phyloP scores from a whole-genome alignment of 2,797 vertebrate genomes.

The Gymnopithys bicolor region DNA sequence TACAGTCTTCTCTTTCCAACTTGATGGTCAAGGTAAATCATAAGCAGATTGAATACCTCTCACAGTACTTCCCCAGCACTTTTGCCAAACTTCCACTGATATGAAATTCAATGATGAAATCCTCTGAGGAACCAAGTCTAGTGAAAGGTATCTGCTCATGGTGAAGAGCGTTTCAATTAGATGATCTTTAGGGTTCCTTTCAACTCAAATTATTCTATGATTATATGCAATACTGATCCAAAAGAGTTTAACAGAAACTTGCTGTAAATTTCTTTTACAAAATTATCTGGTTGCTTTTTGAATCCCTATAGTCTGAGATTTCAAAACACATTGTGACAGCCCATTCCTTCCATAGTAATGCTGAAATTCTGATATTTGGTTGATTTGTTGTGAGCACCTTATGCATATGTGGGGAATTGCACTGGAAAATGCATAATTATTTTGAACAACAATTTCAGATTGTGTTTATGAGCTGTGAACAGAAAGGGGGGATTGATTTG shows the following conservation, averaged over 20 bases:
- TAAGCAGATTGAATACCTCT: neutral
- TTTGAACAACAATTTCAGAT: neutral
- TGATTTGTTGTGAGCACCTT: neutral
- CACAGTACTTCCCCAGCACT: neutral
- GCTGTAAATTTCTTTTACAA: neutral
- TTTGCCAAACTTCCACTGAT: neutral
- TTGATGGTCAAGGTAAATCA: neutral
- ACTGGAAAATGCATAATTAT: neutral
- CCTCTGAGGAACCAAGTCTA: neutral
- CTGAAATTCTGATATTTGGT: neutral
- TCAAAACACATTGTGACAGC: neutral
- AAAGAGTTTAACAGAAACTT: neutral
- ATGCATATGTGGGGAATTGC: neutral
- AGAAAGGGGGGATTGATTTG: neutral
- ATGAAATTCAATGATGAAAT: neutral
- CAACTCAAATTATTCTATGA: neutral
- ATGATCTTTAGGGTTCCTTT: neutral
- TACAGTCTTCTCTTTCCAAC: neutral
- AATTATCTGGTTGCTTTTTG: neutral
- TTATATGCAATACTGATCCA: neutral
- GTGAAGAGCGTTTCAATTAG: neutral
- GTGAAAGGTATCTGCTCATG: neutral
- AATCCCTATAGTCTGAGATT: neutral
- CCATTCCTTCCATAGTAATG: neutral
- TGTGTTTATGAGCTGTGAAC: neutral